Conservation (phyloP, 2,888 invertebrate genomes). For the Malachius bipustulatus region DNA sequence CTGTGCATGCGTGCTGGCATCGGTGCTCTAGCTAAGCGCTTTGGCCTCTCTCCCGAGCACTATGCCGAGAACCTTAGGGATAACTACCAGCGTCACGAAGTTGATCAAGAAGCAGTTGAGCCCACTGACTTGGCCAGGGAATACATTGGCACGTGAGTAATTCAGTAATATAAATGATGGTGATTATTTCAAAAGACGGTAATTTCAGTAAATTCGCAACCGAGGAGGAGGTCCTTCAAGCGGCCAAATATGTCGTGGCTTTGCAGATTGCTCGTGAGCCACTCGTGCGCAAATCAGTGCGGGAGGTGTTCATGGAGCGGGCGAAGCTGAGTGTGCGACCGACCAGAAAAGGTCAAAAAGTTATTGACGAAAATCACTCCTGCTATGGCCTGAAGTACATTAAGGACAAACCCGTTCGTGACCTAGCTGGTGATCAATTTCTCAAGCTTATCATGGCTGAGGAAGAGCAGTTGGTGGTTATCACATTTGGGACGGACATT, state of each 20-base stretch:
- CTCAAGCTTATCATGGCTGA: conserved; percentile 70
- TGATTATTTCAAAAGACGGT: background rate
- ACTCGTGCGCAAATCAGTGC: conserved; percentile 67
- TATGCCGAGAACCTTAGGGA: conserved; percentile 94
- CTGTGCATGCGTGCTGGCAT: conserved; percentile 79
- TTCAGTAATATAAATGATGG: background rate
- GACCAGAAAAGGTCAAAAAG: conserved; percentile 83
- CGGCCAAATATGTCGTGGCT: conserved; percentile 89
- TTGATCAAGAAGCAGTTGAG: conserved; percentile 82
- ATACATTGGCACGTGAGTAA: conserved; percentile 45
- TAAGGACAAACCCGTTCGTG: conserved; percentile 83
- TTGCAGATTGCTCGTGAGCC: conserved; percentile 90
- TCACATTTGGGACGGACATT: conserved; percentile 61
- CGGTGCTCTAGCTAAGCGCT: conserved; percentile 74
- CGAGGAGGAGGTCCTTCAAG: conserved; percentile 74
- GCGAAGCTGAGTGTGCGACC: conserved; percentile 72
- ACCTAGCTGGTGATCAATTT: conserved; percentile 82
- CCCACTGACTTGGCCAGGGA: conserved; percentile 74
- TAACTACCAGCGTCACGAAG: conserved; percentile 89
- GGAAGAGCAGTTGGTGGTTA: conserved; percentile 66
- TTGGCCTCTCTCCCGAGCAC: conserved; percentile 87
- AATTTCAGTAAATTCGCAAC: conserved; percentile 50
- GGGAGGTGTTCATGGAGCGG: conserved; percentile 79
- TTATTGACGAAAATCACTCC: conserved; percentile 90
- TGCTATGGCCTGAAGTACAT: conserved; percentile 76